A percentile compares a stretch with the other conserved stretches of the same genome.
Evolutionary conservation across 2,888 invertebrate genomes (phyloP).

Genomic region (Meteorus colon): DNA sequence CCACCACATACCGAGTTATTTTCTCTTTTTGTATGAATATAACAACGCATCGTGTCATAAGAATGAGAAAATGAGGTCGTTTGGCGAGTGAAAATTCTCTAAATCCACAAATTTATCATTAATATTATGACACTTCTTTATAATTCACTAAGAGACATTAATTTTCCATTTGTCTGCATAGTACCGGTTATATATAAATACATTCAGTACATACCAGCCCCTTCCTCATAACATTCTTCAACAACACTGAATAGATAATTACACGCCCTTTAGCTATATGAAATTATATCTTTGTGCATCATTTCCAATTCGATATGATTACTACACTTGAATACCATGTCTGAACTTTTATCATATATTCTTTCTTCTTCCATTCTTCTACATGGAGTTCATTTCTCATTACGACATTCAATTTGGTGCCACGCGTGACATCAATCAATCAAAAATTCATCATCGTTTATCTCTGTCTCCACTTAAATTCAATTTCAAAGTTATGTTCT

Average conservation of each 20-base stretch:
- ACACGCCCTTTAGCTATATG: not conserved
- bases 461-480: not conserved
- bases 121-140: not conserved
- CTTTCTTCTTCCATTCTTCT: not conserved
- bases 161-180: not conserved
- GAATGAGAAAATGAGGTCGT: slow-evolving; percentile 12
- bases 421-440: not conserved
- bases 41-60: slow-evolving; percentile 5
- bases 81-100: slow-evolving; percentile 1
- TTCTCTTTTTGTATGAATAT: slow-evolving; percentile 1
- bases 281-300: not conserved
- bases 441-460: not conserved
- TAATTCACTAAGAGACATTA: not conserved
- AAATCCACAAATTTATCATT: not conserved
- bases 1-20: not conserved
- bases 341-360: not conserved
- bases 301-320: not conserved
- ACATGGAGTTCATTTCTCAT: not conserved
- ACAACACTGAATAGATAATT: not conserved
- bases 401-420: not conserved
- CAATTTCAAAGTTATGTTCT: not conserved
- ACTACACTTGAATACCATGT: not conserved
- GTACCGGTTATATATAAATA: not conserved
- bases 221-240: not conserved
- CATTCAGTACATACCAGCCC: not conserved